Base-by-base conservation (phyloP, 2,888 invertebrate genomes). In the Alcis repandata region DNA sequence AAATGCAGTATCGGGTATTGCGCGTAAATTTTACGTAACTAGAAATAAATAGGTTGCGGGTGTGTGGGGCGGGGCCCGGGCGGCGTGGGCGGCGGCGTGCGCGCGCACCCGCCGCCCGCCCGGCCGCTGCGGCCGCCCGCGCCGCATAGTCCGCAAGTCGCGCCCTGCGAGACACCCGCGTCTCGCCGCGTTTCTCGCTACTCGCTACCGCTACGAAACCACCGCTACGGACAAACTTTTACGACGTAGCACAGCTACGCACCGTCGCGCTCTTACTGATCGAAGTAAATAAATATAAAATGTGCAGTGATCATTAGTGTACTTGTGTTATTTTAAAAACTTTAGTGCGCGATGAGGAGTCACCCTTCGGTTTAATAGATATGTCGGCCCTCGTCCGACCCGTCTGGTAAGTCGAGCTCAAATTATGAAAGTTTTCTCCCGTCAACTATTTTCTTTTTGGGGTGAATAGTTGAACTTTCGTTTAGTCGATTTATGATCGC, bases 11-110 rank as follows among this genome's bases (percentile, higher is more conserved):
- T 91, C 83, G 89, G 88, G 88, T 91, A 89, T 91, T 91, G 90
- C 91, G 92, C 92, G 93, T 92, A 92, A 92, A 92, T 92, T 92
- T 92, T 92, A 92, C 93, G 93, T 93, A 93, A 93, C 93, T 92
- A 92, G 91, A 89, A 92, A 92, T 92, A 92, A 93, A 93, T 92
- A 93, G 93, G 93, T 93, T 93, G 93, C 92, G 92, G 92, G 92
- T 90, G 89, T 87, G 90, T 88, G 90, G 91, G 91, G 91, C 90
- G 90, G 92, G 86, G 86, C 90, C 87, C 86, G 80, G 43, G 58
- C 43, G 83, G 87, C 85, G 85, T 89, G 90, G 90, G 92, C 91
- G 88, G 88, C 82, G 84, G 86, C 85, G 86, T 89, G 91, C 90
- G 92, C 91, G 88, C 83, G 84, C 86, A 76, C 70, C 68, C 75